Base-by-base conservation (phyloP, 2,888 invertebrate species). In the Pandemis corylana region DNA sequence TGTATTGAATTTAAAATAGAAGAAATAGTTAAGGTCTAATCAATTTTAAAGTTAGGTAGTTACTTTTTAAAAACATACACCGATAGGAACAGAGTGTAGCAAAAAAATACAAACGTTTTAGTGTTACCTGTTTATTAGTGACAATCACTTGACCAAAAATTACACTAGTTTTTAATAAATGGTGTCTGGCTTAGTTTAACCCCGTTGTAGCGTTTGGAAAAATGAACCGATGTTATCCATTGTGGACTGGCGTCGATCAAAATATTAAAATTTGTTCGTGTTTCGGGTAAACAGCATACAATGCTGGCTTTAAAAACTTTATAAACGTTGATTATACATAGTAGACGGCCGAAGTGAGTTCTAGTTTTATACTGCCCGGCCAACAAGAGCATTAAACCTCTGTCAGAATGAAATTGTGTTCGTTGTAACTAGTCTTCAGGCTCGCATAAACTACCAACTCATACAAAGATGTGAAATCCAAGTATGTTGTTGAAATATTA, bases 141-240 rank as follows among this genome's bases (percentile, higher is more conserved):
- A 36, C 28, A 36, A 36, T 36, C 28, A 2, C 28, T 36, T 36
- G 28, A 36, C 28, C 4, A 36, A 36, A 2, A 36, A 36, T 36
- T 36, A 36, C 28, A 36, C n/a, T n/a, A n/a, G n/a, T n/a, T n/a
- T 46, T 46, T 4, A 46, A 12, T 12, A 46, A 5, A 12, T 46
- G 7, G 46, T 36, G 46, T 46, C 4, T 3, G 77, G 78, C 85
- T 84, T 84, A 84, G 85, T 88, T 88, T 83, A 83, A 83, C 86
- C 89, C 84, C 89, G 86, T 80, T 77, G 81, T 86, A 85, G 82
- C 81, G 84, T 83, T 82, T 78, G 78, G 78, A 80, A 83, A 80
- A 81, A 81, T 80, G 4, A 13, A 13, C 49, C 78, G 75, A 68
- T 74, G 74, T 65, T 71, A 65, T 72, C 69, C 61, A 69, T 70